Base-by-base conservation (phyloP, 1,140 invertebrate genomes). In the Drosophila takahashii region DNA sequence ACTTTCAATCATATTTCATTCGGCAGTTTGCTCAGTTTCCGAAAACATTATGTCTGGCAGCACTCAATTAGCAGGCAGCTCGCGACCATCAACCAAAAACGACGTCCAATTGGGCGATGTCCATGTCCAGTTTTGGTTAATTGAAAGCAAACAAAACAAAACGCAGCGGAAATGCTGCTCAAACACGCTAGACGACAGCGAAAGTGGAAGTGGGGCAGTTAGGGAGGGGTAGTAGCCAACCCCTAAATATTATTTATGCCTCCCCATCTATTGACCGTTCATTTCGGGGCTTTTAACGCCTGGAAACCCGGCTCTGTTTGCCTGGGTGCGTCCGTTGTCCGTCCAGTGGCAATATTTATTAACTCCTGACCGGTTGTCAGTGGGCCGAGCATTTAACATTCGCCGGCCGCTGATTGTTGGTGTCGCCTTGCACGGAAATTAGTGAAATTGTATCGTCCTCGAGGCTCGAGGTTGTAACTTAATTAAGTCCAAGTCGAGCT, bases 241-340 rank as follows among this genome's bases (percentile, higher is more conserved):
- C 84, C 84, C 84, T 80, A 83, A 87, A 87, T 80, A 87, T 87
- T 89, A 87, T 87, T 87, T 87, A 87, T 87, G 84, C 75, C 70
- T 56, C 41, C 27, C 42, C 79, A 79, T 70, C 73, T 87, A 87
- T 87, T 87, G 83, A 87, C 83, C 83, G 83, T 87, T 89, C 83
- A 87, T 87, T 87, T 83, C 85, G 78, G 65, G 74, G 83, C 83
- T 87, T 87, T 87, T 87, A 87, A 80, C 81, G 81, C 79, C 73
- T 18, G 18, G n/a, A 29, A 34, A 1, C 3, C 22, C 15, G 47
- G 15, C 15, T n/a, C 42, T 52, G 56, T 59, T 59, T 60, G 56
- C 62, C 42, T 64, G 84, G 84, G 85, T 80, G 79, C 69, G 84
- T 39, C 84, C n/a, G 22, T 22, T 65, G 84, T 39, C 84, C n/a